Conservation (phyloP, 2,113 vertebrate species). For the Paraplagusia blochii region DNA sequence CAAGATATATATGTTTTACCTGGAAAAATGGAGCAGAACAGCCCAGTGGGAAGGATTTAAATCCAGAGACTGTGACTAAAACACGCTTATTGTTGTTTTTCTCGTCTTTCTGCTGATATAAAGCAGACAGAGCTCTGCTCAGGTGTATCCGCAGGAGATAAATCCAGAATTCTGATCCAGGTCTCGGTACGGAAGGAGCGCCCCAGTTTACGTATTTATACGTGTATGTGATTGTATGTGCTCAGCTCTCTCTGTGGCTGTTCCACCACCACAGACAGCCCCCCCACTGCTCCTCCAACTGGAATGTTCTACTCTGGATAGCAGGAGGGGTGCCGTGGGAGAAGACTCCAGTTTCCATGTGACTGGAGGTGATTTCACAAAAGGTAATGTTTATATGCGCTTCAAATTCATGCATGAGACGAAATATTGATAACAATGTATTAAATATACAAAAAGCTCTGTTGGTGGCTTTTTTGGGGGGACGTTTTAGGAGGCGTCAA, state of each 20-base stretch:
- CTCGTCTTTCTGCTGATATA: not conserved
- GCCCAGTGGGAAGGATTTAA: constrained; percentile 43
- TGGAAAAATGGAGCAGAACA: constrained; percentile 48
- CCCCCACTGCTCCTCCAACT: constrained; percentile 24
- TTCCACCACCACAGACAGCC: constrained; percentile 24
- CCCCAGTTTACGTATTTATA: no score
- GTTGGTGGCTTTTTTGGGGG: no score
- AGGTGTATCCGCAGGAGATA: not conserved
- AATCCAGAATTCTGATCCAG: not conserved
- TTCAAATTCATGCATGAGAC: no score
- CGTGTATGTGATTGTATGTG: constrained; percentile 29
- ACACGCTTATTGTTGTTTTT: constrained; percentile 25
- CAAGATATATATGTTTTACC: constrained; percentile 30
- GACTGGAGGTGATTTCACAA: not conserved
- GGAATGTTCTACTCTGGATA: constrained; percentile 42
- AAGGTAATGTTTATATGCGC: no score
- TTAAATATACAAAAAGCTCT: no score
- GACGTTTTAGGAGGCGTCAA: no score
- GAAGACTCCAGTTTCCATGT: not conserved
- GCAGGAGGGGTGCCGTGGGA: constrained; percentile 1
- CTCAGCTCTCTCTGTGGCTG: constrained; percentile 43
- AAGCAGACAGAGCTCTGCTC: not conserved
- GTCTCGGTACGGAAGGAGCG: no score
- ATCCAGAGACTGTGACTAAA: constrained; percentile 31
- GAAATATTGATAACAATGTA: no score